Evolutionary conservation across 2,888 invertebrate species (phyloP).

Genomic region (Eurytoma californica): DNA sequence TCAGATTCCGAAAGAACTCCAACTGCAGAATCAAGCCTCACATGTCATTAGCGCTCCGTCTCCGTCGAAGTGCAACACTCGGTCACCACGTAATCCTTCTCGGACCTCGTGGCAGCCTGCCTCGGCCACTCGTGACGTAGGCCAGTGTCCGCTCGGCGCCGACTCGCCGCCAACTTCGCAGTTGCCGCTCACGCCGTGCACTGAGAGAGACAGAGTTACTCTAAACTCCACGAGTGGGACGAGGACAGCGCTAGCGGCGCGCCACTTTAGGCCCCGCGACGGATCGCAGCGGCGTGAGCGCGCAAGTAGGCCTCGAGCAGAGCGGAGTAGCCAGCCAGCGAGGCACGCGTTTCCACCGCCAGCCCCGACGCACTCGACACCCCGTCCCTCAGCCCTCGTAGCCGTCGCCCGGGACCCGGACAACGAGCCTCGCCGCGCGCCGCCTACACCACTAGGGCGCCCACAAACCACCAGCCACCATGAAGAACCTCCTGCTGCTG

Average conservation of each 20-base stretch:
- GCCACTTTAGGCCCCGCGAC: neutral
- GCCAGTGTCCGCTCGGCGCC: neutral
- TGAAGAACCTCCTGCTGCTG: constrained; percentile 83
- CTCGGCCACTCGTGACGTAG: constrained; percentile 4
- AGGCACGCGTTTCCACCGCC: constrained; percentile 4
- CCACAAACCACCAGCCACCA: constrained; percentile 70
- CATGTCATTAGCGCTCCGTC: no score
- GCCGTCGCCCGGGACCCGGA: no score
- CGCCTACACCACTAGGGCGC: no score
- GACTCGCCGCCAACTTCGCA: constrained; percentile 12
- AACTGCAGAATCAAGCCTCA: no score
- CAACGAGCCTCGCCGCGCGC: neutral
- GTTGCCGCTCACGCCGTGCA: neutral
- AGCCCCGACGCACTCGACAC: neutral
- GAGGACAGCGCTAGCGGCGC: neutral
- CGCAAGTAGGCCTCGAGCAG: constrained; percentile 31
- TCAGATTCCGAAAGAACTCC: no score
- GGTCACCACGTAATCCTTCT: no score
- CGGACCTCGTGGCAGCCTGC: neutral
- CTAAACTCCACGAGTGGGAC: neutral
- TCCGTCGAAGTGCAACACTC: no score
- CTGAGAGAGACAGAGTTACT: neutral
- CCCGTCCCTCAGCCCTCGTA: neutral
- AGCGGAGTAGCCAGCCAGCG: no score
- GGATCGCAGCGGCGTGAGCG: constrained; percentile 35